phyloP scores from a whole-genome alignment of 2,797 vertebrate genomes.

The Enteromius fasciolatus region DNA sequence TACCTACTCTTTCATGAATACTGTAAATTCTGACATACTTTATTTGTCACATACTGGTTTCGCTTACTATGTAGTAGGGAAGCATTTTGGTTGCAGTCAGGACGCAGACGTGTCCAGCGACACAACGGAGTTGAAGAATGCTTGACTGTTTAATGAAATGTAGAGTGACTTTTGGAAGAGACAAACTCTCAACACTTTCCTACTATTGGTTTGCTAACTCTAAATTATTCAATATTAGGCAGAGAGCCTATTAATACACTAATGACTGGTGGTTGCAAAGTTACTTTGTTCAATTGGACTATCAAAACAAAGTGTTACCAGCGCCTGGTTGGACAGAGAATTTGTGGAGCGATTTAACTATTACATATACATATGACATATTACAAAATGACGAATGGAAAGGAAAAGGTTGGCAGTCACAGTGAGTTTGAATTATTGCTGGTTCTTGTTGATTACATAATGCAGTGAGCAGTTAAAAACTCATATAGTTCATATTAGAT shows the following conservation, averaged over 20 bases:
- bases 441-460: neutral
- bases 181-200: neutral
- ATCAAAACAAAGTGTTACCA: neutral
- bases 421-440: neutral
- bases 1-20: neutral
- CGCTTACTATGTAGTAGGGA: neutral
- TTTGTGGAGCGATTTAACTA: neutral
- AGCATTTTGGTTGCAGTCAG: neutral
- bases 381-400: neutral
- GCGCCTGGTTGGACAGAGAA: neutral
- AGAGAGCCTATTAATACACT: neutral
- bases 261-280: neutral
- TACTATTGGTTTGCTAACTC: neutral
- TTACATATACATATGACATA: too few species aligned
- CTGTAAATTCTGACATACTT: neutral
- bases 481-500: neutral
- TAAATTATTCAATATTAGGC: neutral
- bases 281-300: neutral
- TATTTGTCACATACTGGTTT: neutral
- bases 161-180: neutral
- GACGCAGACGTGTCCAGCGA: neutral
- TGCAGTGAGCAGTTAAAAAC: neutral
- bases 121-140: neutral
- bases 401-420: neutral
- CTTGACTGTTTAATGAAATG: neutral